Evolutionary conservation across 2,888 invertebrate species (phyloP), one percentile per base, ranked within the genome.

Genomic region (Meliscaeva auricollis): DNA sequence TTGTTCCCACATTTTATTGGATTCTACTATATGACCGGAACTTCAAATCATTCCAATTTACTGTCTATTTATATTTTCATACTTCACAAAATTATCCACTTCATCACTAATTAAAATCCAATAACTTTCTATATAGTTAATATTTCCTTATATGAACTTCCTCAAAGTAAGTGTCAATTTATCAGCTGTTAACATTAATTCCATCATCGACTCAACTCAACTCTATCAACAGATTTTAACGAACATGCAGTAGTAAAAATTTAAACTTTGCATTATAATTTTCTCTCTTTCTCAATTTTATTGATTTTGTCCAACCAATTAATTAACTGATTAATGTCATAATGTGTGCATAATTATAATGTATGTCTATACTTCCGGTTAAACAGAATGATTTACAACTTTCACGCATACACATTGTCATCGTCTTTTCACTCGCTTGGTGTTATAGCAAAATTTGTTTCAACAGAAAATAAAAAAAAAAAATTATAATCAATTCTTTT

Each of bases 401-500:
- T 83, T 77, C 78, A 73, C 62, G 38, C 60, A 54, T 62, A 9
- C 8, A 58, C 15, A 74, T 44, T 46, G 30, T 62, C n/a, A 22
- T 35, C 22, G 15, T 60, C 38, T 13, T 2, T 38, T 38, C 9
- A 8, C 4, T 38, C 38, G 38, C 38, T 38, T 26, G 1, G 9
- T 38, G n/a, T n/a, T n/a, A n/a, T n/a, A n/a, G n/a, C n/a, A n/a
- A n/a, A 38, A 64, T 52, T 35, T 9, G 7, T 62, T 60, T 30
- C 26, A 26, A 46, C 13, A 13, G 38, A 20, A 20, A 15, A 56
- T 32, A 30, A n/a, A 30, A 15, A 56, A 46, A 30, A n/a, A 30
- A 13, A 54, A 44, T 44, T 20, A 50, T 44, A 56, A 66, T 48
- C 52, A 66, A 82, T 77, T 64, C 54, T 62, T 64, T 78, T 60